A percentile compares a stretch with the other conserved stretches of the same genome.
These are phyloP conservation scores for Phorcus lineatus DNA, from an alignment of 2,888 invertebrate genomes.

Conservation along the genomic window DNA sequence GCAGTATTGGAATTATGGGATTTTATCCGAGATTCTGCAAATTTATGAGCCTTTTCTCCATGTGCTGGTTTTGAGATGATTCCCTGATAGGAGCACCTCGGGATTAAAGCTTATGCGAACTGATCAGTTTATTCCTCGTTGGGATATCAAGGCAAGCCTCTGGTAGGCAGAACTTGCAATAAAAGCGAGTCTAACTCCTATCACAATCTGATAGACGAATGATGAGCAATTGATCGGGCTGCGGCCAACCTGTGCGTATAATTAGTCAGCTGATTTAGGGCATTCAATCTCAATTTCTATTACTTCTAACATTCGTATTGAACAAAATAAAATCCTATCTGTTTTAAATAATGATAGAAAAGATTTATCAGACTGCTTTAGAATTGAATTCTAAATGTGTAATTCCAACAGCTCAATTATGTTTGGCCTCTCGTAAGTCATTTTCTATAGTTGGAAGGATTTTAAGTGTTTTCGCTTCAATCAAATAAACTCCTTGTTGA, in stretches of 20 bases:
- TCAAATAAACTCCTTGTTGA: no score
- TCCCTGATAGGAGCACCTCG: background rate
- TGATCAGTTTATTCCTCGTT: conserved; percentile 1
- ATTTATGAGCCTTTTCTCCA: background rate
- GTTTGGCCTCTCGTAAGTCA: no score
- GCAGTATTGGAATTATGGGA: conserved; percentile 9
- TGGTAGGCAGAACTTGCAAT: conserved; percentile 10
- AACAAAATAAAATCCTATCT: background rate
- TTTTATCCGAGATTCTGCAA: conserved; percentile 6
- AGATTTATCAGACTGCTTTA: background rate
- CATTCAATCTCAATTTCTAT: background rate
- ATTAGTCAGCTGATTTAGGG: background rate
- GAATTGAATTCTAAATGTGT: background rate
- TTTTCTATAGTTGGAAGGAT: no score
- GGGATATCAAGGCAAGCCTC: background rate
- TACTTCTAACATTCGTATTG: background rate
- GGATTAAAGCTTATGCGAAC: conserved; percentile 21
- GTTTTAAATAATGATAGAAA: background rate
- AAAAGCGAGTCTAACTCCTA: background rate
- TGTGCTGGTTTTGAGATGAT: conserved; percentile 6
- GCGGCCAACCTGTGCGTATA: background rate
- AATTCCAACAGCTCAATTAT: background rate
- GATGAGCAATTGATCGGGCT: conserved; percentile 3
- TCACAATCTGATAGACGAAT: background rate
- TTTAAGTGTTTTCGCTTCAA: no score